Base-by-base conservation (phyloP, 2,888 invertebrate species). In the Diploptera punctata region DNA sequence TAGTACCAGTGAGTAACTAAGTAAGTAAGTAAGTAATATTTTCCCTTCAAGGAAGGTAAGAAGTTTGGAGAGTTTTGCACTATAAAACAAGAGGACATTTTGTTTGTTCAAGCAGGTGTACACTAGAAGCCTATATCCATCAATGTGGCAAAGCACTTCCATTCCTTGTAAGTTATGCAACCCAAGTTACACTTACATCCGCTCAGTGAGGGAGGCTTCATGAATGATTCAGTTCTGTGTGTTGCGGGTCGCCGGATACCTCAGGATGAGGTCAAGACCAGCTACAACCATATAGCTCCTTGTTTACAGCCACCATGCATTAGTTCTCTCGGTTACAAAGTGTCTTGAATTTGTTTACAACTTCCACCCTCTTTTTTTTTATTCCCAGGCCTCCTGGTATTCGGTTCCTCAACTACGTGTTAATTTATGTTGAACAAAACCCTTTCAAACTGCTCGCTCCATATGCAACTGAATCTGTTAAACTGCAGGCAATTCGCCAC, bases 211-310 rank as follows among this genome's bases (percentile, higher is more conserved):
- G 18, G 24, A 26, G 26, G 18, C 60, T 68, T 49, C 68, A 72
- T 72, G 72, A 72, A 68, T 72, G 72, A 72, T 68, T 68, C 68
- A 68, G 68, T 29, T 61, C 68, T 19, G 60, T 47, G 65, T 61
- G 72, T 72, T 72, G 72, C 68, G 68, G 72, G 72, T 72, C 72
- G 61, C 68, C 49, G 62, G 44, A 38, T 47, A 49, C 72, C 68
- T 68, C 72, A 72, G 72, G 72, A 72, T 72, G 72, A 68, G 72
- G 72, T 72, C 72, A 72, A 72, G 61, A 68, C 65, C 65, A 65
- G n/a, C 65, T n/a, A n/a, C n/a, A 65, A 65, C 65, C 57, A 57
- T 65, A 26, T 18, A 21, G n/a, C 26, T 13, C 43, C 13, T 1
- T 43, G 24, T 44, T 47, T 44, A 24, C 43, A 24, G 4, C 44